phyloP scores from a whole-genome alignment of 2,113 vertebrate genomes.

The Galbula dea region DNA sequence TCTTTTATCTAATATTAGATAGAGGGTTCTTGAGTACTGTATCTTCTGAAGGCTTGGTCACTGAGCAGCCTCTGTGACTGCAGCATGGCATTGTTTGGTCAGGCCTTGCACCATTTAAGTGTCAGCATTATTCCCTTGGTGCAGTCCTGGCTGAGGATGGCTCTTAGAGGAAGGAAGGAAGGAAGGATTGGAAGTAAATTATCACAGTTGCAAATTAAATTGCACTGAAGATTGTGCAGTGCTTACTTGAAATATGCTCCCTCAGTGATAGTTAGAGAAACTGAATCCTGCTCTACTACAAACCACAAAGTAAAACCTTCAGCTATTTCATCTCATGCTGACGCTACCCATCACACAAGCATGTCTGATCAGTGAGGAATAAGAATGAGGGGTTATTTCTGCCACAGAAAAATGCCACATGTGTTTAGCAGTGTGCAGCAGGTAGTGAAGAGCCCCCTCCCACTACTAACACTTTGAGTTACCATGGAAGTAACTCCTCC shows the following conservation, averaged over 20 bases:
- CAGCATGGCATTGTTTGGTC: background rate
- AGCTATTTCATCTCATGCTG: background rate
- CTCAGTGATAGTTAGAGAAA: background rate
- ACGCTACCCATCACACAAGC: background rate
- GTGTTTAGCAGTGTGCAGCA: background rate
- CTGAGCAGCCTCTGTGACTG: background rate
- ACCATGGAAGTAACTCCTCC: background rate
- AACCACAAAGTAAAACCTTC: background rate
- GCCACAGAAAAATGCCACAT: background rate
- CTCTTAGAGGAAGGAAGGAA: background rate
- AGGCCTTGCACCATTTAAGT: background rate
- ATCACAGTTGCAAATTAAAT: constrained; percentile 12
- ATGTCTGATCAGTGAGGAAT: background rate
- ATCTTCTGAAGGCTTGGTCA: background rate
- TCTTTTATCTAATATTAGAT: background rate
- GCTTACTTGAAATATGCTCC: background rate
- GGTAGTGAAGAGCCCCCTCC: background rate
- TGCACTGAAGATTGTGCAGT: background rate
- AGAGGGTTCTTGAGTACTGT: background rate
- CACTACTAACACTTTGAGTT: background rate
- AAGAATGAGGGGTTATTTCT: background rate
- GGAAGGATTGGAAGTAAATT: background rate
- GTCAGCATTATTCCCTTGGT: background rate
- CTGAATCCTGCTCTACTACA: background rate
- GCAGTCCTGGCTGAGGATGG: background rate